A percentile compares a stretch with the other conserved stretches of the same genome.
Conservation (phyloP, 2,113 vertebrate species). For the Tragulus kanchil region DNA sequence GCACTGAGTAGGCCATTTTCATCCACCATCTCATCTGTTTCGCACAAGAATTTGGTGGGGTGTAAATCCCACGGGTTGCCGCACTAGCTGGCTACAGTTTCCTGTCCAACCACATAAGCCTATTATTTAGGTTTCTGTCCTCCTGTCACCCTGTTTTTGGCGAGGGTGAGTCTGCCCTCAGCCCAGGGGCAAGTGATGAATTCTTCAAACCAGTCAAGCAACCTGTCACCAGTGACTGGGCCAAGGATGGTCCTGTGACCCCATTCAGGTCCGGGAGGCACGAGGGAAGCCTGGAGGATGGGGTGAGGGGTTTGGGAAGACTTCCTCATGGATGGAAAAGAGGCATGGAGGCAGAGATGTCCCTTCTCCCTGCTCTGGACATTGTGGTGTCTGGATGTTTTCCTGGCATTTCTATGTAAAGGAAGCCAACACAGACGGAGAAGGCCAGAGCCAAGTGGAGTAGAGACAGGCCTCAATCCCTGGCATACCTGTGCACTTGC, state of each 20-base stretch:
- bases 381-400: background rate
- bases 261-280: background rate
- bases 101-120: background rate
- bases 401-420: background rate
- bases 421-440: background rate
- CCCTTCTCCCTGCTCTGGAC: background rate
- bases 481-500: background rate
- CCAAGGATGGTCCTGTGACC: background rate
- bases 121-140: background rate
- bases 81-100: background rate
- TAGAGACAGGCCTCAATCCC: background rate
- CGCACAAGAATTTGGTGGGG: background rate
- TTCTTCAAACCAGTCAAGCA: background rate
- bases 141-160: background rate
- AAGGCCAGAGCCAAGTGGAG: background rate
- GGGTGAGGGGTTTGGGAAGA: background rate
- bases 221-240: background rate
- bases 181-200: background rate
- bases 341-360: background rate
- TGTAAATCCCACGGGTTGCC: rapidly evolving
- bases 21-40: background rate
- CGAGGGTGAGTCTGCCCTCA: background rate
- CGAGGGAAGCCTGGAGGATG: background rate
- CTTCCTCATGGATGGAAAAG: background rate
- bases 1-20: background rate